Percentiles rank a stretch among this genome's conserved stretches.
Evolutionary conservation across 2,797 vertebrate species (phyloP).

Genomic region (Cyclura pinguis): DNA sequence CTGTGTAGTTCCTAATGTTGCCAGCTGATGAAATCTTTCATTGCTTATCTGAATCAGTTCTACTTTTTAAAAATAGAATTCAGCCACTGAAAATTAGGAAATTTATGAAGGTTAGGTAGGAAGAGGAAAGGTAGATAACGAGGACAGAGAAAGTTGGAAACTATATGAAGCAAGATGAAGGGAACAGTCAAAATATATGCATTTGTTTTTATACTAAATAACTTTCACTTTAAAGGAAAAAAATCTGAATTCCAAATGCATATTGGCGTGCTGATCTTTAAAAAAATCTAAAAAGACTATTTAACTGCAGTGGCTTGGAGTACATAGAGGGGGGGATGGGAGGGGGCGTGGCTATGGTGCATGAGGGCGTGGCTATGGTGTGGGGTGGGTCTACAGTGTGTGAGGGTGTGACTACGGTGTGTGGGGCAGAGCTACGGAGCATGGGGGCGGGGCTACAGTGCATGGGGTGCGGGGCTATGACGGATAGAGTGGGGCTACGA

Average conservation of each 20-base stretch:
- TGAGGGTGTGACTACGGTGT: no score
- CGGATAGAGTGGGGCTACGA: no score
- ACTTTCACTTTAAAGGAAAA: neutral
- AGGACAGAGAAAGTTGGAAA: neutral
- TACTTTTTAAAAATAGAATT: conserved; percentile 17
- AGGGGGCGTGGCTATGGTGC: no score
- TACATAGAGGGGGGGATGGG: no score
- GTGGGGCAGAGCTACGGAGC: no score
- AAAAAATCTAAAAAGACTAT: neutral
- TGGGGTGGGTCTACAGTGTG: no score
- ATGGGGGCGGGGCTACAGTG: no score
- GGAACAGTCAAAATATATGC: neutral
- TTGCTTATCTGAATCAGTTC: neutral
- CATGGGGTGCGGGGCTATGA: no score
- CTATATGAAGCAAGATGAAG: conserved; percentile 14
- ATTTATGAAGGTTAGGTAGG: neutral
- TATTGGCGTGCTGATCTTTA: neutral
- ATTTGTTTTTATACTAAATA: neutral
- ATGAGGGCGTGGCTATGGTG: no score
- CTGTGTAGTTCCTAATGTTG: neutral
- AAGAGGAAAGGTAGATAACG: neutral
- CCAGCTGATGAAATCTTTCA: neutral
- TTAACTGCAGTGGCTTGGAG: neutral
- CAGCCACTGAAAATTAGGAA: conserved; percentile 11
- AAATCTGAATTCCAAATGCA: neutral